These are phyloP conservation scores for Brachyptera risi DNA, from an alignment of 2,888 invertebrate genomes.

Conservation along the genomic window DNA sequence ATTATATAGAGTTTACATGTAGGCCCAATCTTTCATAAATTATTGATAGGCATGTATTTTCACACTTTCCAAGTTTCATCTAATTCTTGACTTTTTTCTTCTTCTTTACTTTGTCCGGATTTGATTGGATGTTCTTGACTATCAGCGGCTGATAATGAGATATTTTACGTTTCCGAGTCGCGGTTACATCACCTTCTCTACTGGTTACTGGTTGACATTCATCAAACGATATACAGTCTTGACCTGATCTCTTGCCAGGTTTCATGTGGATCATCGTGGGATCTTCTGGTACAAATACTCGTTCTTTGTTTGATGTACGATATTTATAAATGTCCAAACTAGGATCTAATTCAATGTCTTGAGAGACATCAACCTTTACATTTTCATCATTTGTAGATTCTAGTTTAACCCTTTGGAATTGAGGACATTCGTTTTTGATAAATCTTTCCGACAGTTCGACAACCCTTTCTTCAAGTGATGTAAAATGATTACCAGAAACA, in stretches of 20 bases:
- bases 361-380: background rate
- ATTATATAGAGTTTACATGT: too few species aligned
- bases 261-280: background rate
- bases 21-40: too few species aligned
- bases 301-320: constrained; percentile 39
- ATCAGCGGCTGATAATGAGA: constrained; percentile 16
- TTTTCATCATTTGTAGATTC: background rate
- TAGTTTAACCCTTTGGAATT: background rate
- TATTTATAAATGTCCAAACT: constrained; percentile 38
- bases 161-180: background rate
- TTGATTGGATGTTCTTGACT: constrained; percentile 18
- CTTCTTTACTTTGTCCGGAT: constrained; percentile 23
- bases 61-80: background rate
- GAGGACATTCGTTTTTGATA: background rate
- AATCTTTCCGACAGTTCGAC: too few species aligned
- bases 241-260: background rate
- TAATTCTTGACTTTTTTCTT: constrained; percentile 10
- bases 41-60: too few species aligned
- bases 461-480: background rate
- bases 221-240: background rate
- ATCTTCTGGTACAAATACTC: constrained; percentile 40
- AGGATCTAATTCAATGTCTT: background rate
- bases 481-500: background rate
- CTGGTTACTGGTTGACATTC: background rate
- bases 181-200: background rate